Evolutionary conservation across 2,888 invertebrate genomes (phyloP).

Genomic region (Macaria liturata): DNA sequence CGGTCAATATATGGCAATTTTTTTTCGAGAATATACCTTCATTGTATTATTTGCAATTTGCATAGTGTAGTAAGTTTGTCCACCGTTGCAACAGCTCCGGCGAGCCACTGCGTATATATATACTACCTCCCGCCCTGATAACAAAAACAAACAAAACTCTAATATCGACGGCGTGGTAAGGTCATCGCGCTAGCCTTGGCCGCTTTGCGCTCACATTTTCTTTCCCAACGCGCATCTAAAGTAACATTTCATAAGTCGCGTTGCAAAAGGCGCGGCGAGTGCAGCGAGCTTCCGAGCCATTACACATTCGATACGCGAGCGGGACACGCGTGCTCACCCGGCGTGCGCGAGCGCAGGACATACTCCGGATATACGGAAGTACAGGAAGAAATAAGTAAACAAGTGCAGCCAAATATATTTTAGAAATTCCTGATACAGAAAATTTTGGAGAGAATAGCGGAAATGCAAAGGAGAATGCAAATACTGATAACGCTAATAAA

Average conservation of each 20-base stretch:
- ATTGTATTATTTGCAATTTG: too few relatives aligned
- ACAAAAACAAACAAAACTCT: constrained; percentile 40
- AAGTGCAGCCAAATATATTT: neutral
- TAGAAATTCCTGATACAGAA: too few relatives aligned
- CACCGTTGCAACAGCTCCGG: neutral
- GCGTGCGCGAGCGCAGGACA: neutral
- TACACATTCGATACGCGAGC: constrained; percentile 45
- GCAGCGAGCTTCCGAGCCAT: constrained; percentile 38
- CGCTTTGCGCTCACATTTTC: constrained; percentile 73
- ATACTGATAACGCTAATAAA: too few relatives aligned
- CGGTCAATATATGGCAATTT: too few relatives aligned
- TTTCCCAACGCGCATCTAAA: constrained; percentile 77
- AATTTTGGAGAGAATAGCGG: too few relatives aligned
- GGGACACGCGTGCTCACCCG: constrained; percentile 42
- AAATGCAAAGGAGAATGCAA: too few relatives aligned
- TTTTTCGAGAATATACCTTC: too few relatives aligned
- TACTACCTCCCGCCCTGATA: constrained; percentile 19
- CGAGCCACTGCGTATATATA: constrained; percentile 3
- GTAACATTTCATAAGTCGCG: constrained; percentile 73
- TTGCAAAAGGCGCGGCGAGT: constrained; percentile 52
- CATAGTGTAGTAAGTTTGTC: too few relatives aligned
- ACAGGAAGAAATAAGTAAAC: neutral
- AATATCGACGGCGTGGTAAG: constrained; percentile 48
- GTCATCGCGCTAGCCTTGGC: constrained; percentile 72
- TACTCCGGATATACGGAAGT: neutral